Evolutionary conservation across 1,140 invertebrate genomes (phyloP), one percentile per base, ranked within the genome.

Genomic region (Aphaenogaster rudis): DNA sequence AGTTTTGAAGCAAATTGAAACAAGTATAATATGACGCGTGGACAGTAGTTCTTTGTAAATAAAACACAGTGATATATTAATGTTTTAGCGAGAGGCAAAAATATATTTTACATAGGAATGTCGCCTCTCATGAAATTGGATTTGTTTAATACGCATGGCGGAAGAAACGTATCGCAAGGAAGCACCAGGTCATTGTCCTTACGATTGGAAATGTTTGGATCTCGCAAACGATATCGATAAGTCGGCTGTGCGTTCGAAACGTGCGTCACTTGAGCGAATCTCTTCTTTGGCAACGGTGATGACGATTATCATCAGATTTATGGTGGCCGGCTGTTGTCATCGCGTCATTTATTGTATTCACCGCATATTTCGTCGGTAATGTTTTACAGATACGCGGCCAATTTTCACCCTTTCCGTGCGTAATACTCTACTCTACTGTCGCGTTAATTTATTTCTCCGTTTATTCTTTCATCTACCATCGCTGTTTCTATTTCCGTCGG

Each of bases 261-360:
- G 69, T 39, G 52, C 48, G 39, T 72, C 13, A 78, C 64, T 72
- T 33, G 42, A 42, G n/a, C 66, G 59, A 59, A 17, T 28, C 28
- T 79, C 78, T 63, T 42, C 72, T 88, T 90, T 88, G 81, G 88
- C 88, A 91, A 79, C 81, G 57, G 36, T 76, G n/a, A 11, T 21
- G 54, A 88, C 86, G 81, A 90, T 88, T 88, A 81, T 67, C 45
- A 64, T 61, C 21, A 8, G 36, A 90, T 90, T 91, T 91, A 90
- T 79, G 76, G 71, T 54, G 76, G 50, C 80, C 79, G 89, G 42
- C 72, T 48, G 80, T 78, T 78, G 89, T 90, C 77, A 81, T 89
- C 77, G 77, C 80, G 76, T 91, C 81, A 89, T 91, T 91, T 89
- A 74, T 88, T 76, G 69, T 63, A 69, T 72, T 66, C 76, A 48